Evolutionary conservation across 2,888 invertebrate genomes (phyloP).

Genomic region (Plusia festucae): DNA sequence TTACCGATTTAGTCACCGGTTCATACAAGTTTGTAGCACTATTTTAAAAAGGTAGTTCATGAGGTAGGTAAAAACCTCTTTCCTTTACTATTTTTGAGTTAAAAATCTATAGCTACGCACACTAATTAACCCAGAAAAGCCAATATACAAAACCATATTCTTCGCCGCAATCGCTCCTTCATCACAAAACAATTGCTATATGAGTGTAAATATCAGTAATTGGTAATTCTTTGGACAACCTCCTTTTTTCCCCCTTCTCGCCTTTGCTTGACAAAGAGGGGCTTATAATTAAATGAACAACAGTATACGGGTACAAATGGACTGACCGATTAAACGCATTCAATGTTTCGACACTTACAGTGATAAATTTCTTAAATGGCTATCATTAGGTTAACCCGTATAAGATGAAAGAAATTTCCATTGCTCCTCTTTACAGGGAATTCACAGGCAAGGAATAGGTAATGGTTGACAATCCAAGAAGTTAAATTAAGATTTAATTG

Average conservation of each 20-base stretch:
- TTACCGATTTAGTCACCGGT: too few relatives aligned
- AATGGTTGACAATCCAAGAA: not conserved
- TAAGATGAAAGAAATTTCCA: not conserved
- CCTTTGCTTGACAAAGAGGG: conserved; percentile 58
- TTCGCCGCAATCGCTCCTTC: not conserved
- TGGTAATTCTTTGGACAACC: conserved; percentile 22
- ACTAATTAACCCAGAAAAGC: not conserved
- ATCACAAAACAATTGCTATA: conserved; percentile 36
- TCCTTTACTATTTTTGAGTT: not conserved
- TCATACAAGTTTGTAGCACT: too few relatives aligned
- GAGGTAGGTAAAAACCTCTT: too few relatives aligned
- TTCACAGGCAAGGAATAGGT: too few relatives aligned
- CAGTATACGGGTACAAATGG: conserved; percentile 66
- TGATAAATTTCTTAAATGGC: conserved; percentile 33
- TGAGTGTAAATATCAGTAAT: conserved; percentile 46
- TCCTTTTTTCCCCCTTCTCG: conserved; percentile 7
- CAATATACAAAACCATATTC: not conserved
- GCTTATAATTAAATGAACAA: conserved; percentile 72
- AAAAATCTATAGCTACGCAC: not conserved
- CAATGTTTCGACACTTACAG: conserved; percentile 40
- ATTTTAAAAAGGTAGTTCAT: too few relatives aligned
- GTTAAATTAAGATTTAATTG: too few relatives aligned
- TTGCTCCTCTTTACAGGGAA: not conserved
- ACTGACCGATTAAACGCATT: conserved; percentile 55
- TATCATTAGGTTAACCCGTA: conserved; percentile 29